These are phyloP conservation scores for Erebia ligea DNA, from an alignment of 2,888 invertebrate genomes.

Conservation along the genomic window DNA sequence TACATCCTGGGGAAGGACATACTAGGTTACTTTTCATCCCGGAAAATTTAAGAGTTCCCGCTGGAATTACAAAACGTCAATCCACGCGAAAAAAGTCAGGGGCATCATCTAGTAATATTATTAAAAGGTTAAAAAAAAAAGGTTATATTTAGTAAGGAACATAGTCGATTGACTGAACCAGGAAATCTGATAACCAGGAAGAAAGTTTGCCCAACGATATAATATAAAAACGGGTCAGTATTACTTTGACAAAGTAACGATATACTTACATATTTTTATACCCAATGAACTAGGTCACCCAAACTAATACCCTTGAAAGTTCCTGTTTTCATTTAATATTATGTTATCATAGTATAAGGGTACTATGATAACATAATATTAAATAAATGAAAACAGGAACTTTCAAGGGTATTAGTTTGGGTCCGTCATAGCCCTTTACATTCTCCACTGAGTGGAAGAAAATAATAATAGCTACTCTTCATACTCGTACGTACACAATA, in stretches of 20 bases:
- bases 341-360: background rate
- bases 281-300: background rate
- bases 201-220: background rate
- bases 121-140: too few relatives aligned
- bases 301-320: background rate
- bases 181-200: background rate
- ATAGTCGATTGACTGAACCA: background rate
- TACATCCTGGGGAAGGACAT: too few relatives aligned
- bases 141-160: background rate
- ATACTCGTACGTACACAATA: too few relatives aligned
- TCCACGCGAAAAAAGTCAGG: too few relatives aligned
- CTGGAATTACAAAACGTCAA: too few relatives aligned
- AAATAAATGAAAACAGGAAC: constrained; percentile 7
- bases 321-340: constrained; percentile 7
- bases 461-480: too few relatives aligned
- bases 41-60: too few relatives aligned
- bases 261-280: background rate
- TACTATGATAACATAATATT: background rate
- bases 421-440: background rate
- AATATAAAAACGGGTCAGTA: background rate
- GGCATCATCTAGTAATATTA: too few relatives aligned
- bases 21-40: too few relatives aligned
- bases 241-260: background rate
- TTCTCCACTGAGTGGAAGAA: too few relatives aligned
- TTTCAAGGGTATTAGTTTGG: constrained; percentile 3